These are phyloP conservation scores for Spermophilus dauricus DNA, from an alignment of 2,113 vertebrate genomes.

Conservation along the genomic window DNA sequence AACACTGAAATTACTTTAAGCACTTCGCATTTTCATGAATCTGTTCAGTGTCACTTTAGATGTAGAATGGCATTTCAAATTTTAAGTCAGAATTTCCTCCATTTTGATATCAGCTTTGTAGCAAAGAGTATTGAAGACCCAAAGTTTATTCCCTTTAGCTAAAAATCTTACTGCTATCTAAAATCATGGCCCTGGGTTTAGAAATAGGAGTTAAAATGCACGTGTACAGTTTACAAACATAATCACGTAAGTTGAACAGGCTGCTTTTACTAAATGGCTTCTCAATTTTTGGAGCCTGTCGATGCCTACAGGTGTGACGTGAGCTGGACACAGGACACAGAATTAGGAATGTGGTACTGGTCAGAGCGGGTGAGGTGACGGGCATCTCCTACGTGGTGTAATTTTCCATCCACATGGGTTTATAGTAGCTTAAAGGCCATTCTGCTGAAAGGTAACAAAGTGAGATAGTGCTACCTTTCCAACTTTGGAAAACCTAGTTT, in stretches of 20 bases:
- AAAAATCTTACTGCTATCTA: slow-evolving; percentile 13
- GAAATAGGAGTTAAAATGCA: slow-evolving; percentile 36
- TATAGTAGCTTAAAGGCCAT: not conserved
- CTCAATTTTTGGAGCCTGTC: not conserved
- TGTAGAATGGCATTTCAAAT: not conserved
- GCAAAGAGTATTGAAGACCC: not conserved
- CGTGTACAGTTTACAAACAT: not conserved
- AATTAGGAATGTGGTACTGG: not conserved
- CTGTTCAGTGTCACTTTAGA: not conserved
- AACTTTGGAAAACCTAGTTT: not conserved
- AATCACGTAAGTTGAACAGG: not conserved
- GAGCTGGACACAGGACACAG: accelerated
- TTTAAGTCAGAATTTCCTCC: not conserved
- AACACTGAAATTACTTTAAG: not conserved
- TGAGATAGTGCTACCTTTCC: not conserved
- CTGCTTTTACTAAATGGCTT: not conserved
- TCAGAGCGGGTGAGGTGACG: no score
- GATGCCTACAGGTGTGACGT: accelerated
- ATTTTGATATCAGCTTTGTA: not conserved
- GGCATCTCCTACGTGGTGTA: not conserved
- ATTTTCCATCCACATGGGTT: not conserved
- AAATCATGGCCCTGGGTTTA: slow-evolving; percentile 39
- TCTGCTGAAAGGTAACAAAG: not conserved
- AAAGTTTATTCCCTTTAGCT: not conserved
- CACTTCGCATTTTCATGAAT: not conserved